phyloP scores from a whole-genome alignment of 2,888 invertebrate genomes.

The Aelia acuminata region DNA sequence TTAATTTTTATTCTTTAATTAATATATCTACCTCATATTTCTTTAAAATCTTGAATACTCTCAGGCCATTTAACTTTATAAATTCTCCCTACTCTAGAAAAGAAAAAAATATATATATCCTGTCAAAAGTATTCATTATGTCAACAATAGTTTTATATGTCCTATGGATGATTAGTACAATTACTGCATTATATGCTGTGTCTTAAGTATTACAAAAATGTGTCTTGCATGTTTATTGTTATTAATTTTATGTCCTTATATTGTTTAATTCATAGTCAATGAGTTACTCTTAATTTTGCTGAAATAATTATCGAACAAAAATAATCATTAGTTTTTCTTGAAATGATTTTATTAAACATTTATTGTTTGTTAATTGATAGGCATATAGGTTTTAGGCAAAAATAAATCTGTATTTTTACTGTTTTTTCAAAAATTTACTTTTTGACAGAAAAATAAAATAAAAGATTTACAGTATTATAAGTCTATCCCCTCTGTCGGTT shows the following conservation, averaged over 20 bases:
- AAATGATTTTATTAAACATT: background rate
- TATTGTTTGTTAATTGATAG: too few species aligned
- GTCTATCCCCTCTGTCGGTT: too few species aligned
- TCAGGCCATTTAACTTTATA: too few species aligned
- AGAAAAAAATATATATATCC: background rate
- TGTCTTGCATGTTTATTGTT: too few species aligned
- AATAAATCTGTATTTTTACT: too few species aligned
- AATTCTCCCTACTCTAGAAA: background rate
- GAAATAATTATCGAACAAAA: background rate
- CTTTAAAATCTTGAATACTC: background rate
- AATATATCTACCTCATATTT: background rate
- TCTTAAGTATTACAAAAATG: too few species aligned
- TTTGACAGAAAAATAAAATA: too few species aligned
- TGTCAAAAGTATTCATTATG: background rate
- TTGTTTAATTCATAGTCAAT: background rate
- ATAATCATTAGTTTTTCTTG: background rate
- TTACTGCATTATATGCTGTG: too few species aligned
- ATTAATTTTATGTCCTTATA: background rate
- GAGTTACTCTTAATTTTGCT: background rate
- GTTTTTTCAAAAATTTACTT: too few species aligned
- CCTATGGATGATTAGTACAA: too few species aligned
- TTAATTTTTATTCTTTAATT: background rate
- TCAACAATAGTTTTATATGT: background rate
- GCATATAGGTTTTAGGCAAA: too few species aligned
- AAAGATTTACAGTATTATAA: too few species aligned